phyloP scores from a whole-genome alignment of 2,888 invertebrate species.

The Atethmia centrago region DNA sequence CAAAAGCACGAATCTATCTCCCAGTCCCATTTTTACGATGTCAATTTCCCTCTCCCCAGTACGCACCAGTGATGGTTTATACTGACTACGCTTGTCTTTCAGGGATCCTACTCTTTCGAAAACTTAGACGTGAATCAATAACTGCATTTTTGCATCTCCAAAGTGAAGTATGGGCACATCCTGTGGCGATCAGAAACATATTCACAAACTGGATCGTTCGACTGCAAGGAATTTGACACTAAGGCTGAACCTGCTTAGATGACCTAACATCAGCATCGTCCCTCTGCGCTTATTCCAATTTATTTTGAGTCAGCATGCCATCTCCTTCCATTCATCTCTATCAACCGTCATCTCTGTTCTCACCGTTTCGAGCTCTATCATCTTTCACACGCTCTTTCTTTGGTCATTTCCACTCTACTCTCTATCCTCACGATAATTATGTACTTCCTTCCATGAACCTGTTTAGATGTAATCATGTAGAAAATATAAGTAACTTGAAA shows the following conservation, averaged over 20 bases:
- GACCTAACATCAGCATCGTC: neutral
- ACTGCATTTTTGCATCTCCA: conserved; percentile 25
- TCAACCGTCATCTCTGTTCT: too few species aligned
- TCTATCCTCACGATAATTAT: too few species aligned
- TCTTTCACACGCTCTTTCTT: too few species aligned
- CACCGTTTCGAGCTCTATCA: too few species aligned
- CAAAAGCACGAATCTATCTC: too few species aligned
- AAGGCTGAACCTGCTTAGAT: conserved; percentile 36
- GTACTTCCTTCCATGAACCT: neutral
- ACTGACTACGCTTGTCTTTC: conserved; percentile 9
- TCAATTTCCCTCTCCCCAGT: too few species aligned
- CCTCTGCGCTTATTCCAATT: neutral
- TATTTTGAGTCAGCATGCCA: too few species aligned
- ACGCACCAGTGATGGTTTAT: too few species aligned
- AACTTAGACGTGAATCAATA: conserved; percentile 40
- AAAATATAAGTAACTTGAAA: conserved; percentile 7
- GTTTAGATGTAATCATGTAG: neutral
- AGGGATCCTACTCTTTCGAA: conserved; percentile 34
- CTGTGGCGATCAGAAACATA: conserved; percentile 47
- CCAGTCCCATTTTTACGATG: too few species aligned
- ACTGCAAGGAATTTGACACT: conserved; percentile 34
- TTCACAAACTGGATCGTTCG: conserved; percentile 22
- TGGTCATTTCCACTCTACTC: too few species aligned
- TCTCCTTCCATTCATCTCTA: neutral
- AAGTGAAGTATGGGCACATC: conserved; percentile 31